These are phyloP conservation scores for Synchiropus splendidus DNA, from an alignment of 2,113 vertebrate genomes.

Conservation along the genomic window DNA sequence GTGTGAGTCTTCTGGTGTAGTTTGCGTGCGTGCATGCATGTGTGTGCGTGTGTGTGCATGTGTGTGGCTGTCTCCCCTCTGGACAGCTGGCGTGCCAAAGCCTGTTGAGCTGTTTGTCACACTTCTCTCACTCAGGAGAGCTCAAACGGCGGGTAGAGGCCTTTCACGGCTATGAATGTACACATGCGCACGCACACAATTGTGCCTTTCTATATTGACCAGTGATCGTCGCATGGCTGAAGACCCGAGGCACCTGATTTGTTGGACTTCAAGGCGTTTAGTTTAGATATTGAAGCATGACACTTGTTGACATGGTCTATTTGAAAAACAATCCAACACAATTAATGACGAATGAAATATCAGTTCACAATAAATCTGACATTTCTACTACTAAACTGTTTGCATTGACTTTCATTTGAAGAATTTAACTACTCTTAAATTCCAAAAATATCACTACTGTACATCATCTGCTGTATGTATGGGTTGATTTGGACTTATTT, in stretches of 20 bases:
- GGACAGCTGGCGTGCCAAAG: conserved; percentile 56
- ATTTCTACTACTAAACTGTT: too few species aligned
- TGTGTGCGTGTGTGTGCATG: conserved; percentile 7
- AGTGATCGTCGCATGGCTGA: background rate
- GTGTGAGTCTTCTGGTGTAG: conserved; percentile 9
- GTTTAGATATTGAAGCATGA: too few species aligned
- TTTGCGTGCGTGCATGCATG: background rate
- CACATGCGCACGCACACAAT: conserved; percentile 15
- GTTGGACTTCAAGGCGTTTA: too few species aligned
- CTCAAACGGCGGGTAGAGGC: conserved; percentile 37
- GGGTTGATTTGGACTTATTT: too few species aligned
- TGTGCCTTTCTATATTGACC: conserved; percentile 1
- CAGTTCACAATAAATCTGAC: too few species aligned
- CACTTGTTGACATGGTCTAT: too few species aligned
- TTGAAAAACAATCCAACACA: too few species aligned
- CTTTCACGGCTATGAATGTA: conserved; percentile 31
- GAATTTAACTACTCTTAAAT: too few species aligned
- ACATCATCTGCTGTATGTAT: too few species aligned
- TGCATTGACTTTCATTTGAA: too few species aligned
- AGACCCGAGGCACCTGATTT: conserved; percentile 3
- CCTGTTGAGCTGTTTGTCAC: conserved; percentile 62
- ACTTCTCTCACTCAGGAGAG: conserved; percentile 50
- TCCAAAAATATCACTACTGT: too few species aligned
- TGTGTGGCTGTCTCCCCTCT: conserved; percentile 38
- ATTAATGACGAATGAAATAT: too few species aligned